Evolutionary conservation across 2,888 invertebrate genomes (phyloP), one percentile per base, ranked within the genome.

Genomic region (Andrena dorsata): DNA sequence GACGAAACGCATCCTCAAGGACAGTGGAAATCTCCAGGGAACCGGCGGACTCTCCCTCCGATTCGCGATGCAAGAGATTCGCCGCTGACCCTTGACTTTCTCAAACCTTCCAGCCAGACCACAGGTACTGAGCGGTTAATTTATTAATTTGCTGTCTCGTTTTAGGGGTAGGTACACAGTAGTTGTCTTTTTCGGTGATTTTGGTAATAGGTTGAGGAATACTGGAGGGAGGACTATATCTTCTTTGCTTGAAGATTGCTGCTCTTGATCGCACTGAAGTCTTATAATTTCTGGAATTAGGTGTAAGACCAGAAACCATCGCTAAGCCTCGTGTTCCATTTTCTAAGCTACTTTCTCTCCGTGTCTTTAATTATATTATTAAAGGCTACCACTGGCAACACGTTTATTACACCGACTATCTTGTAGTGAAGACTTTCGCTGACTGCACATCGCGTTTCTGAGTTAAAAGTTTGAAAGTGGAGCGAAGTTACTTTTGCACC

Each of bases 1-100:
- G 75, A 80, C 82, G 84, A 84, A 83, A 85, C 74, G 70, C 83
- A 70, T 80, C 82, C 73, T 70, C 82, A 73, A 78, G 80, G 78
- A 84, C 78, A 65, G 63, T 20, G 65, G 63, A 72, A 60, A 80
- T 72, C 70, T 56, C 56, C 7, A 10, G 32, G 49, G 53, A 56
- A 30, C 56, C 16, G 32, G 32, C 23, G 53, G 56, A 8, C 56
- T 56, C 56, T 13, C 7, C 28, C 51, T 13, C 26, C 51, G 32
- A 32, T 61, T 30, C 49, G 58, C 35, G 61, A 69, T 63, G 63
- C 41, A 13, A 20, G n/a, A 32, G 47, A 64, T 64, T 49, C 77
- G 49, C 58, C 30, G 51, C 61, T 77, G 64, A 77, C 72, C 65
- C 72, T 30, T 32, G 30, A 74, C 20, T 53, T 32, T 8, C 30